Conservation (phyloP, 2,113 vertebrate genomes). For the Calypte anna region DNA sequence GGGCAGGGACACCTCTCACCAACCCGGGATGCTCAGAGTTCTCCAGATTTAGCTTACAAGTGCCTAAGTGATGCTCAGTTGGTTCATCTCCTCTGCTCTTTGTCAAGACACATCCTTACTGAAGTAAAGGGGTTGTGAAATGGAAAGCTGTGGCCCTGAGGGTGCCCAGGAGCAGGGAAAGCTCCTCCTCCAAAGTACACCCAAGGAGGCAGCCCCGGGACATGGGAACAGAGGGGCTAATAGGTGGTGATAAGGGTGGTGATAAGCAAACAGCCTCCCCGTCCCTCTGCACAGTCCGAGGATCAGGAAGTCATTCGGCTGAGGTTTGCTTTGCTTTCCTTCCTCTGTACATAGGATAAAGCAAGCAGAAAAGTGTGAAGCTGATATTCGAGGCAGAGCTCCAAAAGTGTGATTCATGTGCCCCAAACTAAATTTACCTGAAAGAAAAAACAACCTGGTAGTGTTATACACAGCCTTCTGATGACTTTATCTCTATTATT, state of each 20-base stretch:
- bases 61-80: not conserved
- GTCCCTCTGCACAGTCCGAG: fast-evolving
- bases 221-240: not conserved
- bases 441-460: not conserved
- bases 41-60: not conserved
- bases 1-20: no score
- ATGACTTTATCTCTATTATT: slow-evolving; percentile 27
- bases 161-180: no score
- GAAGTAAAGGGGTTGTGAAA: not conserved
- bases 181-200: not conserved
- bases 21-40: no score
- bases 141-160: not conserved
- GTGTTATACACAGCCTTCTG: slow-evolving; percentile 16
- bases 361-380: slow-evolving; percentile 4
- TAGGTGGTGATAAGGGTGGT: not conserved
- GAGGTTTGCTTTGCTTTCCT: not conserved
- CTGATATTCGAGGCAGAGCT: not conserved
- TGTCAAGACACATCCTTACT: no score
- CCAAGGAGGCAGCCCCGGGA: not conserved
- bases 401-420: not conserved
- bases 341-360: not conserved
- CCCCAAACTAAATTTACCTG: slow-evolving; percentile 4
- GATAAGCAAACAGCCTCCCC: not conserved
- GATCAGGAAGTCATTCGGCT: not conserved
- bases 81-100: not conserved